Evolutionary conservation across 2,888 invertebrate genomes (phyloP).

Genomic region (Deilephila elpenor): DNA sequence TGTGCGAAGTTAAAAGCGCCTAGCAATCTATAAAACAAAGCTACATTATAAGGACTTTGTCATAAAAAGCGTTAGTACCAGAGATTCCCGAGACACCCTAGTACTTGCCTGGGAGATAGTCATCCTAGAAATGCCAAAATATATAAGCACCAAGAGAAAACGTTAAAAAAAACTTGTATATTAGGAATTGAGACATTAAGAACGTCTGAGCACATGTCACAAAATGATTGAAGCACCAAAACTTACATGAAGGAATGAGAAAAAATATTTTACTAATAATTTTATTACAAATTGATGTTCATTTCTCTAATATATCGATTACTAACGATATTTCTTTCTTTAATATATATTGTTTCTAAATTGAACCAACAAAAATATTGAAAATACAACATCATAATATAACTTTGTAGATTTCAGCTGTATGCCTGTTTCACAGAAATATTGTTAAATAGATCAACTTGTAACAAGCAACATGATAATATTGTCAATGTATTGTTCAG

Average conservation of each 20-base stretch:
- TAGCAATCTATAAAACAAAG: background rate
- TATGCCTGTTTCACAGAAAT: background rate
- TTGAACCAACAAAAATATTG: background rate
- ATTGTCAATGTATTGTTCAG: background rate
- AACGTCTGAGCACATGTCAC: background rate
- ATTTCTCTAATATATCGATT: background rate
- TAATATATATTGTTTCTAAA: background rate
- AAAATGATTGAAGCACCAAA: constrained; percentile 10
- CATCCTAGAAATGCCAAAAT: background rate
- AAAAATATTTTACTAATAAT: constrained; percentile 10
- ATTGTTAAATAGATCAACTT: background rate
- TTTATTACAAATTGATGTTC: constrained; percentile 7
- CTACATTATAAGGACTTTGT: background rate
- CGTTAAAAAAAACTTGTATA: background rate
- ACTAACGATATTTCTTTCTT: background rate
- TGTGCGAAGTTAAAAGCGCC: background rate
- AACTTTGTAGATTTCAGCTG: background rate
- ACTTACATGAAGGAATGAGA: background rate
- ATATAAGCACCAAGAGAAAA: background rate
- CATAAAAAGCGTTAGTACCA: background rate
- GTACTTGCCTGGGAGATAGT: background rate
- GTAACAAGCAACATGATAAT: background rate
- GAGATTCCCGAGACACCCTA: background rate
- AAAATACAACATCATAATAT: background rate
- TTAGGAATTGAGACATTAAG: background rate